phyloP scores from a whole-genome alignment of 1,140 invertebrate species.

The Paracyclopina nana region DNA sequence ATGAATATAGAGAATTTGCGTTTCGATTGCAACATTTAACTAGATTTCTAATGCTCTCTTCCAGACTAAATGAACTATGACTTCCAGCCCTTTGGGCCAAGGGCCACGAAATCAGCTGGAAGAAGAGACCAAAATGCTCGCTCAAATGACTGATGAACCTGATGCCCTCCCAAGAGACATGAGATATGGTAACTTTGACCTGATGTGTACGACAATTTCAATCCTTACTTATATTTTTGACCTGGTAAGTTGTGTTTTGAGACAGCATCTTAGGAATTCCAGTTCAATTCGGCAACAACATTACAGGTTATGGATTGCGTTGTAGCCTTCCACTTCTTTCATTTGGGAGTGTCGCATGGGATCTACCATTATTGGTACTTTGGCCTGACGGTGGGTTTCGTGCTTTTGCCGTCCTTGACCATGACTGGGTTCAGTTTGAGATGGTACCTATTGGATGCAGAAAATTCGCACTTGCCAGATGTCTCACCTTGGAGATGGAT shows the following conservation, averaged over 20 bases:
- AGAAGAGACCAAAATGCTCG: too few species aligned
- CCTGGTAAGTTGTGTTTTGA: too few species aligned
- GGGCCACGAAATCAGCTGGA: too few species aligned
- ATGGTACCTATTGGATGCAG: constrained; percentile 21
- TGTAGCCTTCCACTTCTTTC: constrained; percentile 10
- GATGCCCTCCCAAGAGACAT: constrained; percentile 9
- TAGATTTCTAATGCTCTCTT: too few species aligned
- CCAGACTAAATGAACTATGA: too few species aligned
- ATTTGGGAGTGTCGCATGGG: constrained; percentile 5
- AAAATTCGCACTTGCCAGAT: not conserved
- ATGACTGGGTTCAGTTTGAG: constrained; percentile 24
- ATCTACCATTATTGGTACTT: constrained; percentile 19
- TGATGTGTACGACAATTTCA: constrained; percentile 9
- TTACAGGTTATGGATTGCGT: constrained; percentile 12
- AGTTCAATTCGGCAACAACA: too few species aligned
- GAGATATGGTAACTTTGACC: constrained; percentile 2
- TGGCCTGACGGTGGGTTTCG: constrained; percentile 22
- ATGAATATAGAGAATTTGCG: too few species aligned
- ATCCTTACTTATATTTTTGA: constrained; percentile 13
- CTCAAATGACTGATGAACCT: too few species aligned
- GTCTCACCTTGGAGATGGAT: constrained; percentile 9
- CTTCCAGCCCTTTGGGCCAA: too few species aligned
- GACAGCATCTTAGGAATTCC: too few species aligned
- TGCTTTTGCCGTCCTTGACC: constrained; percentile 23
- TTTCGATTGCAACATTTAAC: too few species aligned